phyloP scores from a whole-genome alignment of 1,140 invertebrate species.

The Solen grandis region DNA sequence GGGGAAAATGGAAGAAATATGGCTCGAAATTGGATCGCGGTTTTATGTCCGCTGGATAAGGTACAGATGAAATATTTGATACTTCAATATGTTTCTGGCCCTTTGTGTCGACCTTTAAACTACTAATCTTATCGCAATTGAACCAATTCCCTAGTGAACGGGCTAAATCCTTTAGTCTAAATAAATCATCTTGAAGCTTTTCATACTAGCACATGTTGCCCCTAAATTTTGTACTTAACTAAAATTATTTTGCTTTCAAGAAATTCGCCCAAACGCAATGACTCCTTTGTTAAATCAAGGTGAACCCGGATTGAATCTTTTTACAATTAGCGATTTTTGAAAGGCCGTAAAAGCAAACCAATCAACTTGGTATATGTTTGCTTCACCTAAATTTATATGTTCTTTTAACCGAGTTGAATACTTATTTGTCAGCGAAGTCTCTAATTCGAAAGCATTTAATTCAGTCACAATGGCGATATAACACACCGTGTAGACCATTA shows the following conservation, averaged over 20 bases:
- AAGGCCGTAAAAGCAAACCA: slow-evolving; percentile 17
- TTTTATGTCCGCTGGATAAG: no score
- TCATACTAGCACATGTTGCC: no score
- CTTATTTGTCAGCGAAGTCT: slow-evolving; percentile 32
- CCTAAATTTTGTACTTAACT: not conserved
- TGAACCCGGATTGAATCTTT: slow-evolving; percentile 18
- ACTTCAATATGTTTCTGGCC: no score
- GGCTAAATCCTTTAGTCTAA: no score
- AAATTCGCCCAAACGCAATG: not conserved
- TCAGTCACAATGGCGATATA: slow-evolving; percentile 12
- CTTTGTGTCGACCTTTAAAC: no score
- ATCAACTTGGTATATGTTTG: slow-evolving; percentile 35
- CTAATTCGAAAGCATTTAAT: slow-evolving; percentile 37
- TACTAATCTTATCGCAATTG: no score
- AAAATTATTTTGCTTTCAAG: slow-evolving; percentile 3
- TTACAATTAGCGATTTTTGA: slow-evolving; percentile 37
- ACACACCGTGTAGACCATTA: slow-evolving; percentile 41
- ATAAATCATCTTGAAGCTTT: no score
- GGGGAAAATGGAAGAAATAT: no score
- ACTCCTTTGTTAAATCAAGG: slow-evolving; percentile 3
- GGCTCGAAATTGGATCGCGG: no score
- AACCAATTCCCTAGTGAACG: no score
- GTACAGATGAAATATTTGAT: no score
- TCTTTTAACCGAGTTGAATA: slow-evolving; percentile 32
- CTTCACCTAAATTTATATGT: slow-evolving; percentile 12